Evolutionary conservation across 2,888 invertebrate species (phyloP), one percentile per base, ranked within the genome.

Genomic region (Drosophila atripex): DNA sequence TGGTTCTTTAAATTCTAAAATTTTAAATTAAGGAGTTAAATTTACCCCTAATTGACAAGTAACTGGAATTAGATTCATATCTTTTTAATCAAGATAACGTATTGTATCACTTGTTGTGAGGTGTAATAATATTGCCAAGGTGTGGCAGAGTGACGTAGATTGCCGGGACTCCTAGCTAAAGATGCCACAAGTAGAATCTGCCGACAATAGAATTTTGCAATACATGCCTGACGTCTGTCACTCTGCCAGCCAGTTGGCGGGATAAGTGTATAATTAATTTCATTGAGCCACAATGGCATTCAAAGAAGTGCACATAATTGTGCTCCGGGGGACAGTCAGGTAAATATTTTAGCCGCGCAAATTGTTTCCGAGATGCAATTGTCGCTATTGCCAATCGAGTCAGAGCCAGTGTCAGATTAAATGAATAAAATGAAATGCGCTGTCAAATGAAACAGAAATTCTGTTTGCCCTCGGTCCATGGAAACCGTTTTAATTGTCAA

Each of bases 221-320:
- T 73, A 58, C 32, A 18, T 18, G 35, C 57, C 25, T 23, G 8
- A 63, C 63, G 32, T 63, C 63, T 64, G 63, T 51, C 65, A 45
- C 32, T 16, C 43, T 45, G 50, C 41, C 61, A 25, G 30, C 12
- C 8, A 11, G 39, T 14, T 52, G 64, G 68, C 71, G 60, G 55
- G 69, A 80, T 72, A 80, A 71, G 69, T 70, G 82, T 76, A 68
- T 85, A 85, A 78, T 87, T 85, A 78, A 75, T 87, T 76, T 80
- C 74, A 73, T 74, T 56, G 64, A 23, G 71, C 71, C 57, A 64
- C 51, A 49, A 49, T 56, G 61, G 39, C 46, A 46, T 69, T 30
- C 63, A 23, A 49, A 25, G 32, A 39, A 12, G 23, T 21, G 12
- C 43, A 12, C 38, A 65, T 39, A 39, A 38, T 18, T 43, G 52